Base-by-base conservation (phyloP, 2,888 invertebrate genomes). In the Sesia apiformis region DNA sequence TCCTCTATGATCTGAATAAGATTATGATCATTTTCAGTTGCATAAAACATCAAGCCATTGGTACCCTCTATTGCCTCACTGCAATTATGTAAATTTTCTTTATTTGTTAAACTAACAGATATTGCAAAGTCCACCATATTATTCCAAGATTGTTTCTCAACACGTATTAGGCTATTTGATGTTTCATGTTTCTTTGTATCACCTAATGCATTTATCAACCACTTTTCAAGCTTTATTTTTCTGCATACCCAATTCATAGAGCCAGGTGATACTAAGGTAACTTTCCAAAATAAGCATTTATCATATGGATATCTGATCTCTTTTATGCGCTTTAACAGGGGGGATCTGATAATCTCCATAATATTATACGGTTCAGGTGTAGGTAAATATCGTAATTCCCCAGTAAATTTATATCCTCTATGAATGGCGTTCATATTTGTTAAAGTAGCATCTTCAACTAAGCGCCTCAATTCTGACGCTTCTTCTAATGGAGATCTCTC, bases 221-320 rank as follows among this genome's bases (percentile, higher is more conserved):
- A 84, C 60, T 86, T 86, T 57, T 87, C 81, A 53, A 91, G 66
- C 58, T 90, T 76, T 63, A 90, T 76, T 58, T 84, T 83, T 56
- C 72, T 78, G 57, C 81, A 67, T 8, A 87, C 61, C 74, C 87
- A 86, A 67, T 90, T 84, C 38, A 72, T 70, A 52, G 81, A 63
- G 59, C 90, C 84, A 1, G 93, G 92, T 55, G 92, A 84, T 4
- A 92, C 91, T 53, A 93, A 70, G 4, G 91, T 87, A 41, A 93
- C 72, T 78, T 94, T 94, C 93, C 93, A 94, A 72, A 88, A 72
- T 72, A 84, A 74, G 66, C 79, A 78, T 74, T 83, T 79, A 65
- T 84, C 71, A 67, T 87, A 72, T 61, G 73, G 82, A 70, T 80
- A 87, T 65, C 64, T 78, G 52, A 81, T 90, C 80, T 79, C 89